phyloP scores from a whole-genome alignment of 2,888 invertebrate genomes.

The Morpho helenor region DNA sequence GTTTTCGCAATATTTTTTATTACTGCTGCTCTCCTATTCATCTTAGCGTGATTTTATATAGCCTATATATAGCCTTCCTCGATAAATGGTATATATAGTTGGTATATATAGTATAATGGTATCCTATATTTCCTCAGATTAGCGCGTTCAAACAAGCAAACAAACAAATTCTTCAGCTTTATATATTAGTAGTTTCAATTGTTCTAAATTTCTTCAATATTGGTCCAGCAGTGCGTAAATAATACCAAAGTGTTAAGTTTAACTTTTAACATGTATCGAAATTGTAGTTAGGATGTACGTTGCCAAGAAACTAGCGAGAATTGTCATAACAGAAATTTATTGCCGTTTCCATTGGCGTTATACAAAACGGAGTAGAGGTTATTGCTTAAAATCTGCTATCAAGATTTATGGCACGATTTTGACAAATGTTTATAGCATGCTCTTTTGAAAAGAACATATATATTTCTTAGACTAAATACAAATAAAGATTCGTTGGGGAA shows the following conservation, averaged over 20 bases:
- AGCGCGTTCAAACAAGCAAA: too few relatives aligned
- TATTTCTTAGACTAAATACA: not conserved
- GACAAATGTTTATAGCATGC: conserved; percentile 18
- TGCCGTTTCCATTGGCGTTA: conserved; percentile 24
- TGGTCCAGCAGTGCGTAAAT: too few relatives aligned
- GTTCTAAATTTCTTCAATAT: too few relatives aligned
- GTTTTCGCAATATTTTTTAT: too few relatives aligned
- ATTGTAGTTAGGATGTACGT: conserved; percentile 12
- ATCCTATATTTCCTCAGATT: too few relatives aligned
- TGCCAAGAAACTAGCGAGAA: conserved; percentile 26
- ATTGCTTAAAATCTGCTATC: conserved; percentile 22
- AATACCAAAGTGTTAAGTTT: not conserved
- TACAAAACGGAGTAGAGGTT: conserved; percentile 21
- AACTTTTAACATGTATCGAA: conserved; percentile 7
- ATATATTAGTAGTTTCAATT: too few relatives aligned
- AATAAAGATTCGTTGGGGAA: not conserved
- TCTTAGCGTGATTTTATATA: too few relatives aligned
- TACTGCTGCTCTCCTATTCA: too few relatives aligned
- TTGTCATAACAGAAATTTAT: conserved; percentile 26
- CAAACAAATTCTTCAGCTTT: too few relatives aligned
- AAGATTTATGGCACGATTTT: conserved; percentile 24
- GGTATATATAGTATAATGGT: too few relatives aligned
- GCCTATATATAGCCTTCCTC: too few relatives aligned
- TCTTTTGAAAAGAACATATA: conserved; percentile 13
- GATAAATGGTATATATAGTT: too few relatives aligned